A percentile compares a stretch with the other conserved stretches of the same genome.
These are phyloP conservation scores for Orycteropus afer DNA, from an alignment of 2,113 vertebrate species.

Conservation along the genomic window DNA sequence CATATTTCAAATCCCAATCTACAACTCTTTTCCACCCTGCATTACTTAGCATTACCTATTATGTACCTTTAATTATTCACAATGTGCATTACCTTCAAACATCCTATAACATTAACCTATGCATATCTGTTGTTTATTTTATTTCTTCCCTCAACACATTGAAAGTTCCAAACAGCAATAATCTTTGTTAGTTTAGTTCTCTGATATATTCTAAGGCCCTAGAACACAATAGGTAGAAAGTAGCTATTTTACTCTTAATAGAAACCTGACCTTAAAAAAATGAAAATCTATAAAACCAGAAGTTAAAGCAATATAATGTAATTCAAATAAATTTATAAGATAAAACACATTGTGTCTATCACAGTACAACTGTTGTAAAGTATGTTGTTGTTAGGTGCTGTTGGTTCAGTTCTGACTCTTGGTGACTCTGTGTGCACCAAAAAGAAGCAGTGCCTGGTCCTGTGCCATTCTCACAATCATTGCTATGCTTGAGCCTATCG, in stretches of 20 bases:
- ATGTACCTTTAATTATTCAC: neutral
- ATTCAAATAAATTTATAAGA: neutral
- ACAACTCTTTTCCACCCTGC: neutral
- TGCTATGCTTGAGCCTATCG: too few species aligned
- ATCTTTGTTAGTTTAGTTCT: neutral
- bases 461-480: too few species aligned
- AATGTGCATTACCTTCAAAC: neutral
- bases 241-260: neutral
- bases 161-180: neutral
- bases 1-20: neutral
- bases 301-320: neutral
- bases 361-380: neutral
- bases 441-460: too few species aligned
- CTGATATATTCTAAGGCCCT: neutral
- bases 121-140: neutral
- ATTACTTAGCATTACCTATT: neutral
- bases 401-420: too few species aligned
- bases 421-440: too few species aligned
- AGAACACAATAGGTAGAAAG: neutral
- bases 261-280: neutral
- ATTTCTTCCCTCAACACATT: neutral
- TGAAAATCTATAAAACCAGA: neutral
- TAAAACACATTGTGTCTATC: neutral
- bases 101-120: neutral
- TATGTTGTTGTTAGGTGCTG: too few species aligned